Conservation (phyloP, 1,140 invertebrate genomes). For the Listronotus oregonensis region DNA sequence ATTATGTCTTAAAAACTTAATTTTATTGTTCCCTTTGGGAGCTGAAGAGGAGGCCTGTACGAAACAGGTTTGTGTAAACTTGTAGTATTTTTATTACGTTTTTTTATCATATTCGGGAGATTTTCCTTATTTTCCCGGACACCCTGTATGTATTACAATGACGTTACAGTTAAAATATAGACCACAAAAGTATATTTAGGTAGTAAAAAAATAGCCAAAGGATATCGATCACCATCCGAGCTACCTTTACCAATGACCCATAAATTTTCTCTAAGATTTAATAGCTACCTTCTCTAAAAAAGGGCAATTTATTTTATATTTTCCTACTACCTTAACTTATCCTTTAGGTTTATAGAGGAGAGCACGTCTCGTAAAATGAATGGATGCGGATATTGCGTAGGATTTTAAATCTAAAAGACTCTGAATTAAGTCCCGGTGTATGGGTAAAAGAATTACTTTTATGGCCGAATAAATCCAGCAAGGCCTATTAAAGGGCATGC, state of each 20-base stretch:
- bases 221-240: too few relatives aligned
- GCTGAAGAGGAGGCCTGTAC: too few relatives aligned
- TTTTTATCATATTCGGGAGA: too few relatives aligned
- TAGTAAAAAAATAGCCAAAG: too few relatives aligned
- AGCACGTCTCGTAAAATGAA: conserved; percentile 17
- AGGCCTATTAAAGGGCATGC: conserved; percentile 47
- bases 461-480: conserved; percentile 47
- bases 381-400: conserved; percentile 31
- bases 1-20: too few relatives aligned
- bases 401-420: conserved; percentile 30
- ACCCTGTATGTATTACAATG: too few relatives aligned
- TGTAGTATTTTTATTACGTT: too few relatives aligned
- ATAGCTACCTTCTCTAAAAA: background rate
- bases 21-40: too few relatives aligned
- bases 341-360: conserved; percentile 7
- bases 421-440: conserved; percentile 50
- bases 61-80: too few relatives aligned
- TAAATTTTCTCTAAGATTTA: background rate
- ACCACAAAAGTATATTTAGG: too few relatives aligned
- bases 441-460: conserved; percentile 49
- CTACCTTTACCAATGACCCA: background rate
- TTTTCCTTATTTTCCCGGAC: too few relatives aligned
- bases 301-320: conserved; percentile 8
- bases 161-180: too few relatives aligned
- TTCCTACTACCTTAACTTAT: conserved; percentile 3